Conservation (phyloP, 2,113 vertebrate species). For the Calypte anna region DNA sequence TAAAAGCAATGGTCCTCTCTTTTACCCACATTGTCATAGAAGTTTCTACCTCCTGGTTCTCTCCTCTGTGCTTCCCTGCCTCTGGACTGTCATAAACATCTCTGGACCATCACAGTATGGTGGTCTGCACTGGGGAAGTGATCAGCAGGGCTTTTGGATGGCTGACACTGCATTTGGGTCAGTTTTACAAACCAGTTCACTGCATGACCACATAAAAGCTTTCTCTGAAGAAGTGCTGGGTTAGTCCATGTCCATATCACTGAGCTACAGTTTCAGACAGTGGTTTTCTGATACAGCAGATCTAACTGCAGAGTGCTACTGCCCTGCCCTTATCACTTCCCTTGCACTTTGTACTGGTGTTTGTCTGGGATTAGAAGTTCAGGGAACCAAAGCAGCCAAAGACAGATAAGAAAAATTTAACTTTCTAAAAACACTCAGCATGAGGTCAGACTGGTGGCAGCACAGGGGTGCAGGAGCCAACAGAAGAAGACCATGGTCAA, state of each 20-base stretch:
- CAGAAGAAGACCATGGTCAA: background rate
- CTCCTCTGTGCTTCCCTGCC: background rate
- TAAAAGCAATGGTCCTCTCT: background rate
- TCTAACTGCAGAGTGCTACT: background rate
- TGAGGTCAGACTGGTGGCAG: background rate
- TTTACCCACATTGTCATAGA: background rate
- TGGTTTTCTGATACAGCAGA: conserved; percentile 9
- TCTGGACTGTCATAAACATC: background rate
- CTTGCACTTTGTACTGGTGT: background rate
- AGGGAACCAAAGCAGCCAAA: conserved; percentile 10
- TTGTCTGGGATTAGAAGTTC: background rate
- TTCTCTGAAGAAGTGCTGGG: background rate
- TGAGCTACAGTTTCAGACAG: background rate
- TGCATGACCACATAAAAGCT: background rate
- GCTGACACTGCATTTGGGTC: conserved; percentile 15
- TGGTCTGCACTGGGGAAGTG: background rate
- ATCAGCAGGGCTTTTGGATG: background rate
- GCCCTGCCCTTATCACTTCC: background rate
- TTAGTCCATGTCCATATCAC: background rate
- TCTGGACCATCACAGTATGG: background rate
- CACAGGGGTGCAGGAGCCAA: background rate
- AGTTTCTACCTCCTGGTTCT: background rate
- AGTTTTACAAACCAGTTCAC: background rate
- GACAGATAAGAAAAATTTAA: conserved; percentile 4
- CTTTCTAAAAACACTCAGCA: background rate